A percentile compares a stretch with the other conserved stretches of the same genome.
phyloP scores from a whole-genome alignment of 2,113 vertebrate genomes.

The Protobothrops mucrosquamatus region DNA sequence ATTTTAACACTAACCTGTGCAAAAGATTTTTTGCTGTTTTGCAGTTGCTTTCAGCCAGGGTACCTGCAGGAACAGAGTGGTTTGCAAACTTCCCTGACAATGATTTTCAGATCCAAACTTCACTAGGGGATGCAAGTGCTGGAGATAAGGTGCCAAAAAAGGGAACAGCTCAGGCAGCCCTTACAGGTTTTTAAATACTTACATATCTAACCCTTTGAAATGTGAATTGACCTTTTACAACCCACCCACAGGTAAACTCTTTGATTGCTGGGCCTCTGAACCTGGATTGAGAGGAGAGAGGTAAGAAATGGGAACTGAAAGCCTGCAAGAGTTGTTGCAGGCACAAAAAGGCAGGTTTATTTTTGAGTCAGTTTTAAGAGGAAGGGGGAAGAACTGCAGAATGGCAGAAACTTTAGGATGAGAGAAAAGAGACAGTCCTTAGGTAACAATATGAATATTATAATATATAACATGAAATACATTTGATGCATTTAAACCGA shows the following conservation, averaged over 20 bases:
- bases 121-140: background rate
- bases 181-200: slow-evolving; percentile 14
- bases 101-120: slow-evolving; percentile 3
- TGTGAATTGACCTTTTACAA: slow-evolving; percentile 10
- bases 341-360: background rate
- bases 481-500: background rate
- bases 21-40: background rate
- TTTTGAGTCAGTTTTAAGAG: background rate
- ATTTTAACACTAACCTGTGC: slow-evolving; percentile 19
- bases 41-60: background rate
- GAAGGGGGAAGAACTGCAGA: background rate
- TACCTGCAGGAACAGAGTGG: background rate
- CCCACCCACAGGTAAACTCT: slow-evolving; percentile 1
- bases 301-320: background rate
- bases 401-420: background rate
- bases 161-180: background rate
- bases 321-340: background rate
- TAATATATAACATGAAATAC: background rate
- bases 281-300: background rate
- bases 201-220: background rate
- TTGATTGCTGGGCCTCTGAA: background rate
- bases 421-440: background rate
- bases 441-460: background rate
- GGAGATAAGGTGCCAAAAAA: background rate
- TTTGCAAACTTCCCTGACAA: background rate